Evolutionary conservation across 2,113 vertebrate species (phyloP).

Genomic region (Camelus bactrianus): DNA sequence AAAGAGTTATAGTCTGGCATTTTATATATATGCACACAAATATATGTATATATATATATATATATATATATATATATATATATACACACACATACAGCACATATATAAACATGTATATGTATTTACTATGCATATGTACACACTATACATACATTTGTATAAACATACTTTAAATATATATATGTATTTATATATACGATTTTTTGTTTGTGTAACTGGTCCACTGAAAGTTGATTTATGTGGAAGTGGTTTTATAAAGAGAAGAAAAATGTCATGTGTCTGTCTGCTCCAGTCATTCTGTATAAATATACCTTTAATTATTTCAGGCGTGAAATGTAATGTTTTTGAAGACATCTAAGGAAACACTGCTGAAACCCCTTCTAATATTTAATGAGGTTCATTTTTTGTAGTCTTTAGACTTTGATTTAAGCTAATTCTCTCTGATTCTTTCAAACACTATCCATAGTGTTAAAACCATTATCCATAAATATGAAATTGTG

Average conservation of each 20-base stretch:
- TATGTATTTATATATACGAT: neutral
- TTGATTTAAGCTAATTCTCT: neutral
- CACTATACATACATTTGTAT: neutral
- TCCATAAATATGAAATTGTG: neutral
- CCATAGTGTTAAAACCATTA: neutral
- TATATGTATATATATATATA: neutral
- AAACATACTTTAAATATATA: neutral
- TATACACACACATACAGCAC: too few species aligned
- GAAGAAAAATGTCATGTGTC: neutral
- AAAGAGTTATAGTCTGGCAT: neutral
- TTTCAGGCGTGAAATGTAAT: neutral
- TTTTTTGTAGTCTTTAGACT: neutral
- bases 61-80: neutral
- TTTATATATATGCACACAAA: neutral
- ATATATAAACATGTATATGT: too few species aligned
- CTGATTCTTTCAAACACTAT: neutral
- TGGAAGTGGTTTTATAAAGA: neutral
- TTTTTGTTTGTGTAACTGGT: neutral
- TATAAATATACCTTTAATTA: neutral
- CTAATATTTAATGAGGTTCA: neutral
- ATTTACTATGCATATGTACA: neutral
- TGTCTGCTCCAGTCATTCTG: neutral
- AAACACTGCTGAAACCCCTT: neutral
- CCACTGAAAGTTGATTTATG: neutral
- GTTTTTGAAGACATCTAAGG: neutral